phyloP scores from a whole-genome alignment of 2,797 vertebrate genomes.

The Sebastolobus altivelis region DNA sequence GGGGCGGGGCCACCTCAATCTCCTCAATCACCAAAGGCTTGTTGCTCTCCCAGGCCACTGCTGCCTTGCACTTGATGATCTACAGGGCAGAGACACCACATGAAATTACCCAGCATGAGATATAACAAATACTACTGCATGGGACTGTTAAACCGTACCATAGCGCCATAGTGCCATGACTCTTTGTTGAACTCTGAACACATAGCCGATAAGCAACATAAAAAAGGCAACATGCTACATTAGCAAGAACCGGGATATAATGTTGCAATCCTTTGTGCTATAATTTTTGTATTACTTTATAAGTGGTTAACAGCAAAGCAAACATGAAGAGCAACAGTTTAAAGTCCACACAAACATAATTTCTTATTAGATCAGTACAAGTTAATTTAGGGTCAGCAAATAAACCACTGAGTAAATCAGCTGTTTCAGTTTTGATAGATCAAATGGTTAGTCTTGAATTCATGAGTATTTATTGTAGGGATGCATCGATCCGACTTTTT shows the following conservation, averaged over 20 bases:
- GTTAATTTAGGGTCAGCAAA: no score
- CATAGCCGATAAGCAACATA: no score
- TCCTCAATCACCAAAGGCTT: conserved; percentile 91
- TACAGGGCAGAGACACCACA: conserved; percentile 55
- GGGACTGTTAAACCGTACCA: background rate
- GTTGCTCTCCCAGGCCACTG: conserved; percentile 88
- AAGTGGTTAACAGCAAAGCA: background rate
- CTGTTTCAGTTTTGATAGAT: background rate
- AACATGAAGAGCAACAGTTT: background rate
- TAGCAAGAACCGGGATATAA: background rate
- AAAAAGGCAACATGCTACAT: background rate
- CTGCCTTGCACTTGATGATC: conserved; percentile 94
- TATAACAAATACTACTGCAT: background rate
- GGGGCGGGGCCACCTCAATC: conserved; percentile 91
- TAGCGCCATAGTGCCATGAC: background rate
- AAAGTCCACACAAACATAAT: background rate
- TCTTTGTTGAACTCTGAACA: background rate
- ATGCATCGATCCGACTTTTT: no score
- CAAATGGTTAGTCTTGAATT: background rate
- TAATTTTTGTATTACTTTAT: background rate
- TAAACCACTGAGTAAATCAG: background rate
- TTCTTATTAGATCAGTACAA: no score
- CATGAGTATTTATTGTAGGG: background rate
- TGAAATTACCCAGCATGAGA: background rate
- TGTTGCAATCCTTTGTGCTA: no score